Evolutionary conservation across 1,140 invertebrate genomes (phyloP), one percentile per base, ranked within the genome.

Genomic region (Acromyrmex heyeri): DNA sequence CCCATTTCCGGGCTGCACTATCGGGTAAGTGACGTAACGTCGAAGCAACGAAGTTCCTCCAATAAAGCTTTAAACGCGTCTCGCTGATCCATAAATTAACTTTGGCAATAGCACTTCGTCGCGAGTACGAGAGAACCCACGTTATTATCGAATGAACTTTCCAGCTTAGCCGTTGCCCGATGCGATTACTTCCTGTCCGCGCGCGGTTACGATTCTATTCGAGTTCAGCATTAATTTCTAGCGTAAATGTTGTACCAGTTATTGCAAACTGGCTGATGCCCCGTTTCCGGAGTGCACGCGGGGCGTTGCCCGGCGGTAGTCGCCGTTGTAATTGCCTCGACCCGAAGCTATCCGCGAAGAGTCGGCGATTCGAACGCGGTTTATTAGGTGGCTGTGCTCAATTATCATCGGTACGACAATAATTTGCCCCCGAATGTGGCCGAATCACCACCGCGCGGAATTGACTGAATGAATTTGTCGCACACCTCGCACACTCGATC

Each of bases 371-470:
- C 65, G 72, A 67, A 81, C 62, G 67, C 75, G 88, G 88, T 92
- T 91, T 92, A 92, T 92, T 92, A 92, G 90, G 76, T 50, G 65
- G 50, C 61, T 69, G 90, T 85, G 90, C 76, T 92, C 91, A 91
- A 92, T 92, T 92, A 92, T 91, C 91, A 77, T 44, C 75, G 88
- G 75, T 88, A 88, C 90, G 90, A 91, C 91, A 90, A 92, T 92
- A 91, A 92, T 92, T 91, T 90, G 77, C 16, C 48, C 44, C 85
- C 78, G 38, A 24, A 18, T 30, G 12, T 34, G 53, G 6, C 50
- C 77, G 85, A 85, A 79, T 87, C 77, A 77, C 59, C 18, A 53
- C 24, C 85, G 59, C 34, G 55, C 8, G 85, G 62, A 88, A 91
- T 91, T 91, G 91, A 91, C 67, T 86, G 85, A 88, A 90, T 30